Evolutionary conservation across 2,113 vertebrate species (phyloP).

Genomic region (Ailurus styani): DNA sequence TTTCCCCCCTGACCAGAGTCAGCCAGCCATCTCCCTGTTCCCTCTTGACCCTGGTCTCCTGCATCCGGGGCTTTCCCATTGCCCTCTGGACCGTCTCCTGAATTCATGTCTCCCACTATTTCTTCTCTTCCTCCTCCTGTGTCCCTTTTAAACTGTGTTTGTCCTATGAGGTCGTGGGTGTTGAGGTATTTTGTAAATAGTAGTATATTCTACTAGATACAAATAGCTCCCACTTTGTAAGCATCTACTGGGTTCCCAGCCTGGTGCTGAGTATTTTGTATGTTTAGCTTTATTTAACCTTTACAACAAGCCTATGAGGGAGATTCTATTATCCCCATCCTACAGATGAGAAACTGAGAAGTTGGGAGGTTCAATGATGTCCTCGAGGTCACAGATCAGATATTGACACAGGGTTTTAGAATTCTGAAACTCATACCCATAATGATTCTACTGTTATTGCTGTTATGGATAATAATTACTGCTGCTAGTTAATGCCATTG

Average conservation of each 20-base stretch:
- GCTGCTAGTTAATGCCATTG: neutral
- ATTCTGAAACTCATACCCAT: neutral
- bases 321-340: neutral
- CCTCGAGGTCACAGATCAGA: neutral
- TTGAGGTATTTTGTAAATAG: neutral
- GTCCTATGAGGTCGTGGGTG: neutral
- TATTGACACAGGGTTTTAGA: neutral
- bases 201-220: neutral
- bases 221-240: neutral
- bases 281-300: neutral
- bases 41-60: neutral
- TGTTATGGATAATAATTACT: neutral
- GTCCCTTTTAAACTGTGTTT: neutral
- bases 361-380: neutral
- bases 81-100: neutral
- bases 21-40: fast-evolving
- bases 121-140: neutral
- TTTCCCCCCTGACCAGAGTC: neutral
- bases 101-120: neutral
- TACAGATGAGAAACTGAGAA: neutral
- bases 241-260: neutral
- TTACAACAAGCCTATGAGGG: neutral
- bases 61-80: neutral
- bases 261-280: neutral
- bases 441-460: neutral